Evolutionary conservation across 2,797 vertebrate species (phyloP).

Genomic region (Hippocampus kuda): DNA sequence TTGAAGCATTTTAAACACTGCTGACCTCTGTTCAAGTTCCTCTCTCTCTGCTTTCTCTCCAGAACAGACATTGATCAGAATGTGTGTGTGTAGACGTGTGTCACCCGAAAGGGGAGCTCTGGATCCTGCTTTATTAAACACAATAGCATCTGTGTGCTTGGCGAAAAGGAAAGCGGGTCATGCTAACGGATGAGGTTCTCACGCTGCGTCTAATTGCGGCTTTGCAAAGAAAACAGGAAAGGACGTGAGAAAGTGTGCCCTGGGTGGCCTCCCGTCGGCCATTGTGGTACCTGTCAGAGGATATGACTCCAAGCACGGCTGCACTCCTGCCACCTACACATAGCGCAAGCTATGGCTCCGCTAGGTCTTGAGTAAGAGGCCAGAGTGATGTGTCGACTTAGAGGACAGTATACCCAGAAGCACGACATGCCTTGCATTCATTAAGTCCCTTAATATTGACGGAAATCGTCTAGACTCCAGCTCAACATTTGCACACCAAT

Average conservation of each 20-base stretch:
- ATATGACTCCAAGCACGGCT: constrained; percentile 6
- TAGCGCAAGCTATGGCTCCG: not conserved
- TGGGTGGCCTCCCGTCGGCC: constrained; percentile 3
- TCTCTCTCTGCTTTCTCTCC: constrained; percentile 30
- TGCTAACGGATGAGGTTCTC: constrained; percentile 15
- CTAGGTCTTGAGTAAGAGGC: not conserved
- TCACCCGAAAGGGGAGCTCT: constrained; percentile 16
- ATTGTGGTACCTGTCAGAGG: constrained; percentile 14
- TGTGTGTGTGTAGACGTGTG: not conserved
- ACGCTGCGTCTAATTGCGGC: constrained; percentile 14
- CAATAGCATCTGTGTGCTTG: constrained; percentile 20
- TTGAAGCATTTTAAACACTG: constrained; percentile 38
- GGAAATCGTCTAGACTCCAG: not conserved
- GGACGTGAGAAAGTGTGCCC: constrained; percentile 8
- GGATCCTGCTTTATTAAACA: constrained; percentile 31
- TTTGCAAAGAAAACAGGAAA: constrained; percentile 46
- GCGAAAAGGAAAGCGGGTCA: constrained; percentile 24
- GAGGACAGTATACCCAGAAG: not conserved
- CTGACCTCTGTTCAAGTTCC: constrained; percentile 34
- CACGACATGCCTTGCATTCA: not conserved
- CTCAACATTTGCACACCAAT: not conserved
- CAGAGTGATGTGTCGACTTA: not conserved
- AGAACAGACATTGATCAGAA: not conserved
- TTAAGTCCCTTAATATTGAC: not conserved
- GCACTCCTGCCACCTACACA: not conserved